Conservation (phyloP, 2,888 invertebrate genomes). For the Ctenicera cuprea region DNA sequence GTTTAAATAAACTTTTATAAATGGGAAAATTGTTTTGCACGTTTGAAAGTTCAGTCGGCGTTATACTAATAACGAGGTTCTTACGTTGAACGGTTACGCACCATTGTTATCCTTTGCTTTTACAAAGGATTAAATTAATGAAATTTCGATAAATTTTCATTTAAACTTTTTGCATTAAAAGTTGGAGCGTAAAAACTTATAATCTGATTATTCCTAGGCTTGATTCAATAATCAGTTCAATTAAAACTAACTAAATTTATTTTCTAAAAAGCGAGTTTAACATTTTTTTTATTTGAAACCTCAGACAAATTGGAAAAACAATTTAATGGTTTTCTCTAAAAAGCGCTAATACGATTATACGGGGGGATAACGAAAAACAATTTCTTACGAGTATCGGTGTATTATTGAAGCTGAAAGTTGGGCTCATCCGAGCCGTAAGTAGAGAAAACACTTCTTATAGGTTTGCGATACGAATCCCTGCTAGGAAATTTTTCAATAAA, state of each 20-base stretch:
- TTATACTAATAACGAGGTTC: conserved; percentile 41
- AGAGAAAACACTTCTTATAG: conserved; percentile 33
- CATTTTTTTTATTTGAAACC: background rate
- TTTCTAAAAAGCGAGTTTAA: background rate
- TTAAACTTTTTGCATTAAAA: conserved; percentile 52
- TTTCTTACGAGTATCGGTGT: conserved; percentile 13
- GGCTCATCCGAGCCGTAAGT: conserved; percentile 12
- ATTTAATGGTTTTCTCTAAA: conserved; percentile 1
- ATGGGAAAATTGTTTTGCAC: conserved; percentile 23
- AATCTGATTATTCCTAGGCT: conserved; percentile 44
- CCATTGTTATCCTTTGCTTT: conserved; percentile 50
- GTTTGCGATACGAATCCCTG: conserved; percentile 30
- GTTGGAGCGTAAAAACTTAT: conserved; percentile 51
- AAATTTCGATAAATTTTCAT: conserved; percentile 51
- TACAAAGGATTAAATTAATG: conserved; percentile 54
- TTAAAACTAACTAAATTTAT: conserved; percentile 42
- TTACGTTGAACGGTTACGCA: conserved; percentile 46
- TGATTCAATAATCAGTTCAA: conserved; percentile 46
- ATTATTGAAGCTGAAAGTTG: conserved; percentile 11
- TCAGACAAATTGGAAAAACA: conserved; percentile 18
- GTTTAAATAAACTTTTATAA: background rate
- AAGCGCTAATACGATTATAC: background rate
- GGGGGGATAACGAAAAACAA: background rate
- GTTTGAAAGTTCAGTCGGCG: conserved; percentile 37
- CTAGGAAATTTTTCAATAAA: conserved; percentile 49